These are phyloP conservation scores for Balaenoptera acutorostrata DNA, from an alignment of 2,113 vertebrate genomes.

Conservation along the genomic window DNA sequence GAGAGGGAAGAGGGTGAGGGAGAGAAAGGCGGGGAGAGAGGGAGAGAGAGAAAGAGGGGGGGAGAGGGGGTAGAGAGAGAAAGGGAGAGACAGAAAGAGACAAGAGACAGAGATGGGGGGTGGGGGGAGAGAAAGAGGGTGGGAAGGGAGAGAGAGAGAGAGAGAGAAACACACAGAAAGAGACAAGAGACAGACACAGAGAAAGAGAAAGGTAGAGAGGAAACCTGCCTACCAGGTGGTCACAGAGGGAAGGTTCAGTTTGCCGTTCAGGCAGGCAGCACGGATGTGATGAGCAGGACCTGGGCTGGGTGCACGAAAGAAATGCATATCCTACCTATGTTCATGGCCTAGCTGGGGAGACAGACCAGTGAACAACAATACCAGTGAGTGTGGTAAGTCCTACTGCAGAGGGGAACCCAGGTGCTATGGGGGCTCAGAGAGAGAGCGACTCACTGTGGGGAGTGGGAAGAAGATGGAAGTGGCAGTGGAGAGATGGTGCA, in stretches of 20 bases:
- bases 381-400: not conserved
- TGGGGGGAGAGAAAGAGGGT: no score
- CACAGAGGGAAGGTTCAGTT: not conserved
- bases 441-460: not conserved
- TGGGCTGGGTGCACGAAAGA: not conserved
- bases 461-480: not conserved
- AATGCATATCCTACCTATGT: not conserved
- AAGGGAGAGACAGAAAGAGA: not conserved
- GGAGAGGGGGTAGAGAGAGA: not conserved
- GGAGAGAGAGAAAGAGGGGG: not conserved
- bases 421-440: not conserved
- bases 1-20: no score
- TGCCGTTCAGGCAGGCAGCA: not conserved
- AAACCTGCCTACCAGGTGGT: no score
- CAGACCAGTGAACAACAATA: not conserved
- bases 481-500: not conserved
- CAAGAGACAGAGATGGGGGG: no score
- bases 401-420: accelerated
- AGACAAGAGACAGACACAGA: not conserved
- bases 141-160: no score
- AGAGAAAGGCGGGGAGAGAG: not conserved
- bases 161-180: not conserved
- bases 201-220: not conserved
- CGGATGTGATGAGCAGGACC: not conserved
- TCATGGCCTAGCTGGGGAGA: not conserved